Percentiles rank a stretch among this genome's conserved stretches.
Conservation (phyloP, 2,113 vertebrate species). For the Prunella himalayana region DNA sequence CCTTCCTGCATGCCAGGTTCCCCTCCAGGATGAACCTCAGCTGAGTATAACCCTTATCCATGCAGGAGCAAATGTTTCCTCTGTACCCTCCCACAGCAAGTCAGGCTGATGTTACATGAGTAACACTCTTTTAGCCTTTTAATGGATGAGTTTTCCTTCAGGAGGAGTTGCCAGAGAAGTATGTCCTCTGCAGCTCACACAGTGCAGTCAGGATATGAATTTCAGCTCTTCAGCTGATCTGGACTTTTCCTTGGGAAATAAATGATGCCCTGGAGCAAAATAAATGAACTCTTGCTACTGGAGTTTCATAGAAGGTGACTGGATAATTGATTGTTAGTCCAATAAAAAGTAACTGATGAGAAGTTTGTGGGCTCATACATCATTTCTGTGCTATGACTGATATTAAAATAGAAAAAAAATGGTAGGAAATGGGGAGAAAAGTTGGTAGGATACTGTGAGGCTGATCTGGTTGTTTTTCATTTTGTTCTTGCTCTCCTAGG, state of each 20-base stretch:
- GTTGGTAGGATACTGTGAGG: background rate
- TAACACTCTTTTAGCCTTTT: background rate
- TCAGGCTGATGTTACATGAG: rapidly evolving
- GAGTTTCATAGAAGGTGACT: background rate
- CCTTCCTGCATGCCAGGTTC: background rate
- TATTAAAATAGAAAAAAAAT: background rate
- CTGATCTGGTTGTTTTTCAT: background rate
- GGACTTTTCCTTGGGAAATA: slow-evolving; percentile 8
- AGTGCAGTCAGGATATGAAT: background rate
- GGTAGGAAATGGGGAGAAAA: background rate
- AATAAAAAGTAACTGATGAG: slow-evolving; percentile 16
- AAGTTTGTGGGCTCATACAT: background rate
- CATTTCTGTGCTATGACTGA: background rate
- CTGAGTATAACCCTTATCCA: background rate
- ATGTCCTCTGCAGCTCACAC: background rate
- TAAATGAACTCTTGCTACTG: slow-evolving; percentile 1
- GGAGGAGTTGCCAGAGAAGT: background rate
- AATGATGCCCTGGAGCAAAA: slow-evolving; percentile 17
- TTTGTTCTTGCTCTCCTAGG: slow-evolving; percentile 33
- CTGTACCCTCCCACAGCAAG: background rate
- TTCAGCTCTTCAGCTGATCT: background rate
- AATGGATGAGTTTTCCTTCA: background rate
- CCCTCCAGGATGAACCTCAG: background rate
- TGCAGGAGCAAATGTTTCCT: background rate
- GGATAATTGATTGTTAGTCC: slow-evolving; percentile 30